Conservation (phyloP, 2,888 invertebrate species). For the Pachymerium ferrugineum region DNA sequence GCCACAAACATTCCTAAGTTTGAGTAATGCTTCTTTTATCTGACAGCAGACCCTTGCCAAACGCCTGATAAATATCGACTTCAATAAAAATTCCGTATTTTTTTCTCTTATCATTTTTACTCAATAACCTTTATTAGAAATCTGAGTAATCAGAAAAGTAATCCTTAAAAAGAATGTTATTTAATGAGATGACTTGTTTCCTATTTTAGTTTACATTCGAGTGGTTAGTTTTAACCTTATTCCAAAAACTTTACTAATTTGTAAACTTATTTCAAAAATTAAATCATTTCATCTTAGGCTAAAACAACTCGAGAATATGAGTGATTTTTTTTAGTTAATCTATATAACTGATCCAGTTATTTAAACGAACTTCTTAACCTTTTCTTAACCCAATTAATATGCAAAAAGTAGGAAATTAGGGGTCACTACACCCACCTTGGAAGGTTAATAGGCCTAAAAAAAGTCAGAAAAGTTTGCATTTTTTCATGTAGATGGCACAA, state of each 20-base stretch:
- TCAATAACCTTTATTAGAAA: background rate
- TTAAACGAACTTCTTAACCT: background rate
- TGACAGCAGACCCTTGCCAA: slow-evolving; percentile 4
- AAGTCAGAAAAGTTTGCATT: background rate
- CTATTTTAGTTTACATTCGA: too few relatives aligned
- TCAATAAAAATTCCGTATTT: background rate
- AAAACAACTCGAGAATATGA: too few relatives aligned
- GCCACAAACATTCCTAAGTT: slow-evolving; percentile 27
- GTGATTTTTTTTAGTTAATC: too few relatives aligned
- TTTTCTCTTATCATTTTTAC: background rate
- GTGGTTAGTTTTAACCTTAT: too few relatives aligned
- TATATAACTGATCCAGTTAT: background rate
- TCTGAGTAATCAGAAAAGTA: background rate
- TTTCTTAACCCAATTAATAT: slow-evolving; percentile 19
- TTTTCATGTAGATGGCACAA: slow-evolving; percentile 10
- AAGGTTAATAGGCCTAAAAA: slow-evolving; percentile 26
- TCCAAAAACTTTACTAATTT: too few relatives aligned
- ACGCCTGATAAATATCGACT: slow-evolving; percentile 14
- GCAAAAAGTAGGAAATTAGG: slow-evolving; percentile 24
- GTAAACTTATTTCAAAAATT: too few relatives aligned
- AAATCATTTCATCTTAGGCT: too few relatives aligned
- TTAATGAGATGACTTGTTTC: too few relatives aligned
- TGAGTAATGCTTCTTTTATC: slow-evolving; percentile 20
- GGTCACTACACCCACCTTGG: slow-evolving; percentile 24
- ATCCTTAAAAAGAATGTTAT: too few relatives aligned